Conservation (phyloP, 2,113 vertebrate species). For the Pelecanus crispus region DNA sequence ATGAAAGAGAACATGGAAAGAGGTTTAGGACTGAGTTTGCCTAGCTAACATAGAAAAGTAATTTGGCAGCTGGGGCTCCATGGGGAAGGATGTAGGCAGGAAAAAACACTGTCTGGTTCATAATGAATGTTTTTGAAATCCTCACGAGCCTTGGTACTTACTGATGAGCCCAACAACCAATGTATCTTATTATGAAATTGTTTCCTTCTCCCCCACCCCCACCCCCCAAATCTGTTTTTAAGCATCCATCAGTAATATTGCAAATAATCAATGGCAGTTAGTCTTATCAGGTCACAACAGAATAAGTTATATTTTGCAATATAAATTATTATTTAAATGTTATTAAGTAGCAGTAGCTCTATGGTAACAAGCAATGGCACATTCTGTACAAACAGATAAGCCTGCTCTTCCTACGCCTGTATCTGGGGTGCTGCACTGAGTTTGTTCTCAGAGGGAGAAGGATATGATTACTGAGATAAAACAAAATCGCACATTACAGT, state of each 20-base stretch:
- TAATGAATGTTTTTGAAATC: slow-evolving; percentile 9
- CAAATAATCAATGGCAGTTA: slow-evolving; percentile 25
- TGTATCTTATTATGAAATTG: background rate
- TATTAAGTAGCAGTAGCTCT: slow-evolving; percentile 27
- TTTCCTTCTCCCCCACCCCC: background rate
- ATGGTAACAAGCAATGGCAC: slow-evolving; percentile 22
- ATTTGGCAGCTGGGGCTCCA: background rate
- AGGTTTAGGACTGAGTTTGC: background rate
- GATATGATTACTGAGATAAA: slow-evolving; percentile 36
- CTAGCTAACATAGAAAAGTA: background rate
- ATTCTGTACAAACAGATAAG: slow-evolving; percentile 42
- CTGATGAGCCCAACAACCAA: background rate
- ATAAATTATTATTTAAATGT: slow-evolving; percentile 51
- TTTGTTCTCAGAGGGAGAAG: slow-evolving; percentile 3
- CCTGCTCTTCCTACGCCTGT: background rate
- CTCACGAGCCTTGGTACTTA: background rate
- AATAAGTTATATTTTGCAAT: slow-evolving; percentile 11
- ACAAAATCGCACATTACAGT: background rate
- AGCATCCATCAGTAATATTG: background rate
- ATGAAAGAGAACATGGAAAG: background rate
- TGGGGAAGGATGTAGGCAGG: background rate
- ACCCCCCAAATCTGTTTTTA: background rate
- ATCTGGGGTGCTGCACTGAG: slow-evolving; percentile 9
- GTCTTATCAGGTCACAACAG: slow-evolving; percentile 21
- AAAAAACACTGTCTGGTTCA: background rate